Base-by-base conservation (phyloP, 2,888 invertebrate species). In the Eristalinus aeneus region DNA sequence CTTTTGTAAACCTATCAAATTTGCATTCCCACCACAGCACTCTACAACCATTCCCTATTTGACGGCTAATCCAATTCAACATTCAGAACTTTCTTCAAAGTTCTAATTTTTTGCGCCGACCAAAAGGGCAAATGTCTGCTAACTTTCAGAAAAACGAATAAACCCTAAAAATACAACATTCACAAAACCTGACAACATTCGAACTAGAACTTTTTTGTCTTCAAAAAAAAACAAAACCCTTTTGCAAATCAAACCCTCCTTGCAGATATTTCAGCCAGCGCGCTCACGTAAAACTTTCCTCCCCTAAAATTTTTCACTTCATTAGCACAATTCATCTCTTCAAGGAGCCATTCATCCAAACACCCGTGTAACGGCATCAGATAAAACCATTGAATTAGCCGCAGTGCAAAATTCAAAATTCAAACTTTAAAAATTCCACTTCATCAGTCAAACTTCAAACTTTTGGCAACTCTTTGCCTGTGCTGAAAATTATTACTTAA, bases 371-470 rank as follows among this genome's bases (percentile, higher is more conserved):
- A 64, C 39, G 27, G 20, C 31, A 27, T 67, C 54, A 20, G 22
- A 54, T 67, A 54, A 67, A 22, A 53, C 22, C 53, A 67, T 67
- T 67, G 32, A 67, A 20, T 32, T 54, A 56, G 56, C 53, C 67
- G 12, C 32, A 31, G 2, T 20, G 20, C 12, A 22, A 20, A 54
- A 20, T 67, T 54, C 54, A 53, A 67, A 54, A 27, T 54, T 67
- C 20, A 53, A 67, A 67, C 20, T 54, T 67, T 53, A 31, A 53
- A 67, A 67, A 20, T 54, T 54, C 54, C 67, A 67, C 54, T 61
- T 34, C 60, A 71, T 71, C 71, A 71, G 39, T 71, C 60, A 71
- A 71, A 71, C 46, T 61, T 20, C 60, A 27, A 61, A 71, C 71
- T 61, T 71, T 71, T 32, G 39, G 20, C 20, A 71, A 71, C 71